Conservation (phyloP, 1,140 invertebrate species). For the Ostrea edulis region DNA sequence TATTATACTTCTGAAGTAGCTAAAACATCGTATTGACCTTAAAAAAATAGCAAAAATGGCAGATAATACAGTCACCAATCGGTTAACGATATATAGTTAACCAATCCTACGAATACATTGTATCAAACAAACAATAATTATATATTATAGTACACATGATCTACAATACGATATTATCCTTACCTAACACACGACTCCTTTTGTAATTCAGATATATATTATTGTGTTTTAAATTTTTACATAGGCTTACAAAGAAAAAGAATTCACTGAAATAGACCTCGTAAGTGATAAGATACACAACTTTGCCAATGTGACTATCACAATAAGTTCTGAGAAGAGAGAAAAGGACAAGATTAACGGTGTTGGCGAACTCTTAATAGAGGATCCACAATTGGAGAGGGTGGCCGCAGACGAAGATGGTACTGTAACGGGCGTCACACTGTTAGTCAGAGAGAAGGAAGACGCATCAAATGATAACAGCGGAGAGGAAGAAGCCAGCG, state of each 20-base stretch:
- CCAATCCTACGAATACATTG: too few species aligned
- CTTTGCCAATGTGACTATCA: background rate
- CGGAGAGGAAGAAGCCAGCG: background rate
- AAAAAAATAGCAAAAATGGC: too few species aligned
- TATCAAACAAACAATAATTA: too few species aligned
- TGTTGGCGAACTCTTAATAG: background rate
- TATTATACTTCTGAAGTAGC: too few species aligned
- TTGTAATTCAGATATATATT: background rate
- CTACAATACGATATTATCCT: too few species aligned
- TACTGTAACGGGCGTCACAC: background rate
- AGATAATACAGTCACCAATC: too few species aligned
- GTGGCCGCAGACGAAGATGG: background rate
- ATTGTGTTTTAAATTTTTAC: background rate
- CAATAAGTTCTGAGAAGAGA: background rate
- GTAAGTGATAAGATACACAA: background rate
- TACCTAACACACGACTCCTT: background rate
- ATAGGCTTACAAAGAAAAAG: background rate
- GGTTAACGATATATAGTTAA: too few species aligned
- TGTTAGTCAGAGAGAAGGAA: background rate
- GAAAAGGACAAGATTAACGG: background rate
- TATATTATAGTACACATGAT: too few species aligned
- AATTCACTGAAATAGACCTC: background rate
- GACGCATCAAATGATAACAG: background rate
- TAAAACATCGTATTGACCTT: too few species aligned
- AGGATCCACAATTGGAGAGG: background rate